Percentiles rank a stretch among this genome's conserved stretches.
Conservation (phyloP, 2,113 vertebrate genomes). For the Sminthopsis crassicaudata region DNA sequence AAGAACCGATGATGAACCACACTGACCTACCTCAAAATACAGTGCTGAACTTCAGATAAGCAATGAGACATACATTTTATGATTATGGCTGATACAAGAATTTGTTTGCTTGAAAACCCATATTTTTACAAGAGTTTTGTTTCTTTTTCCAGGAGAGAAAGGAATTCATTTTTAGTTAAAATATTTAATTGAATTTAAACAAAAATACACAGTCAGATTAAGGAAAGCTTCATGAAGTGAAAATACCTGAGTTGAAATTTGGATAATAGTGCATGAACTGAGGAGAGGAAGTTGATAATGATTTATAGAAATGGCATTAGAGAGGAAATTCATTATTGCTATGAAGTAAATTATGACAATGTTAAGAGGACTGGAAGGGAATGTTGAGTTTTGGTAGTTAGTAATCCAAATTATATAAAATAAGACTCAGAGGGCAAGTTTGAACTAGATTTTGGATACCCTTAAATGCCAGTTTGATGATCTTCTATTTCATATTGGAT, state of each 20-base stretch:
- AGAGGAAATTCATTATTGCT: neutral
- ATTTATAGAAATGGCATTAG: neutral
- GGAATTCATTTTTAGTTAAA: neutral
- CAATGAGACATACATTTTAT: neutral
- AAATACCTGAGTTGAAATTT: neutral
- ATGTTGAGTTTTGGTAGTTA: neutral
- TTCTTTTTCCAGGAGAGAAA: neutral
- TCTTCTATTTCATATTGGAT: neutral
- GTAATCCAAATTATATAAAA: neutral
- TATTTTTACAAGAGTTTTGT: neutral
- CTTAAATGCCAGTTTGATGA: neutral
- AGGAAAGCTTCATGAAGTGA: neutral
- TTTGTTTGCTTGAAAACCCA: neutral
- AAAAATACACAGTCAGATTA: neutral
- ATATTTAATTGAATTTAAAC: neutral
- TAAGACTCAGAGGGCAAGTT: neutral
- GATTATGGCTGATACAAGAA: neutral
- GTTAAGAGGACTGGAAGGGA: neutral
- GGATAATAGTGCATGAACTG: neutral
- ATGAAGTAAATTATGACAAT: neutral
- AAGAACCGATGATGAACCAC: neutral
- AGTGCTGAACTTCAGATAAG: neutral
- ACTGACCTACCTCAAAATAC: neutral
- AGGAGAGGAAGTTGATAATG: neutral
- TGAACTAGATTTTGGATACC: neutral